phyloP scores from a whole-genome alignment of 2,888 invertebrate species.

The Asteroscopus sphinx region DNA sequence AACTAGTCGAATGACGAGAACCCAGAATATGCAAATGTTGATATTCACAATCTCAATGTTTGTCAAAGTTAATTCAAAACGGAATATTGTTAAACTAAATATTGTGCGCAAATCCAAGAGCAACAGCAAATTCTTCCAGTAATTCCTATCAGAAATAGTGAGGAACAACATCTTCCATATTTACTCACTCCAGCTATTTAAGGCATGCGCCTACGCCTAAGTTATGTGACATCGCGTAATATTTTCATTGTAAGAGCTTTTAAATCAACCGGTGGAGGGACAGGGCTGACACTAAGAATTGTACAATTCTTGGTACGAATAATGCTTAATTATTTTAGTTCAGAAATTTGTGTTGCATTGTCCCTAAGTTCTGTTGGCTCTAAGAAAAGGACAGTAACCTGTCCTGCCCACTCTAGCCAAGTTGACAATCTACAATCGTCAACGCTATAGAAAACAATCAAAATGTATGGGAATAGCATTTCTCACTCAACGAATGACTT shows the following conservation, averaged over 20 bases:
- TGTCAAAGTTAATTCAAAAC: neutral
- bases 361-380: slow-evolving; percentile 7
- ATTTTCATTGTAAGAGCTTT: slow-evolving; percentile 62
- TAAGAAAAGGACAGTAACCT: slow-evolving; percentile 1
- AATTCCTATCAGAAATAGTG: slow-evolving; percentile 46
- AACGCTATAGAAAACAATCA: too few species aligned
- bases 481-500: too few species aligned
- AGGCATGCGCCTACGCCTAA: slow-evolving; percentile 51
- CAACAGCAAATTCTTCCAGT: slow-evolving; percentile 35
- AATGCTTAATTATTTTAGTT: slow-evolving; percentile 33
- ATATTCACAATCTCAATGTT: slow-evolving; percentile 5
- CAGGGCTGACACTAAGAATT: slow-evolving; percentile 55
- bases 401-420: too few species aligned
- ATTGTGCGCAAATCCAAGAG: slow-evolving; percentile 19
- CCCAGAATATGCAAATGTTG: neutral
- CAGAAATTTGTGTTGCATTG: neutral
- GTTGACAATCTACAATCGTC: too few species aligned
- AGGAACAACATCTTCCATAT: slow-evolving; percentile 52
- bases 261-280: slow-evolving; percentile 49
- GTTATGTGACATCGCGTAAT: slow-evolving; percentile 59
- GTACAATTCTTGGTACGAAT: slow-evolving; percentile 43
- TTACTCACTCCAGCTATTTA: slow-evolving; percentile 49
- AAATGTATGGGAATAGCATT: too few species aligned
- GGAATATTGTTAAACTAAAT: slow-evolving; percentile 7
- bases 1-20: too few species aligned